These are phyloP conservation scores for Neogale vison DNA, from an alignment of 2,113 vertebrate genomes.

Conservation along the genomic window DNA sequence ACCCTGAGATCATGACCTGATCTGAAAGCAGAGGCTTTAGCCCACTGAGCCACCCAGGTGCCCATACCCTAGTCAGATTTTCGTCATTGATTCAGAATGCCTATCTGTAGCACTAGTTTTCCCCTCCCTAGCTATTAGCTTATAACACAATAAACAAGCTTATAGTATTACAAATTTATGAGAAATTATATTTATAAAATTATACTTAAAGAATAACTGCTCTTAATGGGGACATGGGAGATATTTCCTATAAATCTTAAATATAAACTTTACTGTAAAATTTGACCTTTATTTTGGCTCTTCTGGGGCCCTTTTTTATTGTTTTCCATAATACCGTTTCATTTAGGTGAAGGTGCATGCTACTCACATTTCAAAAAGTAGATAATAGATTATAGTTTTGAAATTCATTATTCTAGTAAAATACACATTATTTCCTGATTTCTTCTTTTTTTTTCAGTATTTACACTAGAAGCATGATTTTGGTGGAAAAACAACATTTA, in stretches of 20 bases:
- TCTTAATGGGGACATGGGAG: neutral
- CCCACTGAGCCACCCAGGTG: too few species aligned
- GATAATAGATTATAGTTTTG: neutral
- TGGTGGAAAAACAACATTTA: neutral
- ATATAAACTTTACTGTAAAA: neutral
- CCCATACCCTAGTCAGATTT: neutral
- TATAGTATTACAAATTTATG: neutral
- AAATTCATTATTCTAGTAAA: neutral
- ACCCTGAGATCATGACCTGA: too few species aligned
- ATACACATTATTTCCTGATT: neutral
- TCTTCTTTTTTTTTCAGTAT: constrained; percentile 17
- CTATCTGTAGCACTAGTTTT: neutral
- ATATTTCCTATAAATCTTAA: neutral
- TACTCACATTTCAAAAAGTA: constrained; percentile 35
- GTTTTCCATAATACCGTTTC: constrained; percentile 31
- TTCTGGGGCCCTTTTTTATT: neutral
- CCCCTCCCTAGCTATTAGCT: neutral
- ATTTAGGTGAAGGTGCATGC: neutral
- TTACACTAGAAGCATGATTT: neutral
- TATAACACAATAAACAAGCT: constrained; percentile 1
- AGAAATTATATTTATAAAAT: constrained; percentile 25
- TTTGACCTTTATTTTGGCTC: constrained; percentile 10
- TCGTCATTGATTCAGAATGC: neutral
- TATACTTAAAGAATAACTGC: neutral
- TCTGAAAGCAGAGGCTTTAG: too few species aligned